A percentile compares a stretch with the other conserved stretches of the same genome.
phyloP scores from a whole-genome alignment of 2,797 vertebrate genomes.

The Chaetophractus vellerosus region DNA sequence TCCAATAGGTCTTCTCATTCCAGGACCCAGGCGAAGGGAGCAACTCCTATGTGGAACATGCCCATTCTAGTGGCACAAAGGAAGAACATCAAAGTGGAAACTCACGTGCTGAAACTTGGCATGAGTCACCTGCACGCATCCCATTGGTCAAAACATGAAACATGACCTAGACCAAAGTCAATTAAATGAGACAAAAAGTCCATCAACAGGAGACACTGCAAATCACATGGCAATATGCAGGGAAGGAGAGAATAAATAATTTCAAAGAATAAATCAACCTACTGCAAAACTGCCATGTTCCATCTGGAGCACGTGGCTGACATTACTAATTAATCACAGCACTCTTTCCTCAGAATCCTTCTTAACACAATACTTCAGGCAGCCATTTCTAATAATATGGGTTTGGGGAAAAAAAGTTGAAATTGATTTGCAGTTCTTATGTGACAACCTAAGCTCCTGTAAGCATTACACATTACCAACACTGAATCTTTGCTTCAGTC shows the following conservation, averaged over 20 bases:
- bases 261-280: slow-evolving; percentile 39
- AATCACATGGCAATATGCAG: neutral
- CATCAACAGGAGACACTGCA: slow-evolving; percentile 10
- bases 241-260: slow-evolving; percentile 17
- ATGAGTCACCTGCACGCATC: slow-evolving; percentile 34
- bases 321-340: slow-evolving; percentile 40
- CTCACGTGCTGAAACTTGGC: neutral
- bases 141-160: slow-evolving; percentile 35
- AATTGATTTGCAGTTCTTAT: slow-evolving; percentile 40
- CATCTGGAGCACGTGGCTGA: neutral
- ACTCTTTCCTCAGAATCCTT: slow-evolving; percentile 53
- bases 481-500: slow-evolving; percentile 67
- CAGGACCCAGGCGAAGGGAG: neutral
- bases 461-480: neutral
- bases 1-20: neutral
- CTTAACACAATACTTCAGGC: slow-evolving; percentile 2
- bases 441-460: neutral
- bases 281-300: slow-evolving; percentile 10
- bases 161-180: slow-evolving; percentile 20
- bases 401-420: neutral
- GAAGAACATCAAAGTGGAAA: slow-evolving; percentile 23
- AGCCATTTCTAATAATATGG: slow-evolving; percentile 56
- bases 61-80: neutral
- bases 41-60: neutral
- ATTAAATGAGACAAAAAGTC: slow-evolving; percentile 5